phyloP scores from a whole-genome alignment of 2,797 vertebrate genomes.

The Psittacula derbiana region DNA sequence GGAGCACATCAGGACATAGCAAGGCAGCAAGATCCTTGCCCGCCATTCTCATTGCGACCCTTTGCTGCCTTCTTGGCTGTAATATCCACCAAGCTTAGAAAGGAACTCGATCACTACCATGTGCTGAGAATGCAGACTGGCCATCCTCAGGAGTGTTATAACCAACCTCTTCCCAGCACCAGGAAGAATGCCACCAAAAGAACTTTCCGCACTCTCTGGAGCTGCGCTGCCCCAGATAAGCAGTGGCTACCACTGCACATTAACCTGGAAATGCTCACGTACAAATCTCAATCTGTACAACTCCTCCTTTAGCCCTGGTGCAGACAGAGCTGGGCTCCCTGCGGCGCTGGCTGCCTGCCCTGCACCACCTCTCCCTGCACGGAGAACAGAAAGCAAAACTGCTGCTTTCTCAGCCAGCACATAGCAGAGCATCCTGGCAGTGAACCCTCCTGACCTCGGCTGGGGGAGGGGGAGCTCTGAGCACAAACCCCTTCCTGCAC shows the following conservation, averaged over 20 bases:
- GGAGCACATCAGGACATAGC: fast-evolving
- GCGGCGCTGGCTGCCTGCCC: not conserved
- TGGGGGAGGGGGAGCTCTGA: fast-evolving
- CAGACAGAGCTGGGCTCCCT: not conserved
- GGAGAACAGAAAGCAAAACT: not conserved
- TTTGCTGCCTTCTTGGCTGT: not conserved
- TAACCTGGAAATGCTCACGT: not conserved
- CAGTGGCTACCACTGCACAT: not conserved
- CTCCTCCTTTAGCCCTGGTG: not conserved
- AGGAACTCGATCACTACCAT: fast-evolving
- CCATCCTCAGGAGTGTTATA: not conserved
- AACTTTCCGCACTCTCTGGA: fast-evolving
- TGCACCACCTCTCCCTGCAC: not conserved
- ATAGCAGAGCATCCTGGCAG: not conserved
- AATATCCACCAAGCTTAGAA: not conserved
- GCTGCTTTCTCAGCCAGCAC: not conserved
- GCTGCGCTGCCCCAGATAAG: not conserved
- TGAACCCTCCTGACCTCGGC: not conserved
- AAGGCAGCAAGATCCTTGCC: not conserved
- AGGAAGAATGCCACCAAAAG: not conserved
- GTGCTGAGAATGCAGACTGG: not conserved
- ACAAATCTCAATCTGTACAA: not conserved
- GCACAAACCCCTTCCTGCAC: not conserved
- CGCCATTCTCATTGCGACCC: fast-evolving
- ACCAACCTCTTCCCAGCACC: not conserved